Conservation (phyloP, 1,140 invertebrate genomes). For the Sarcophaga bullata region DNA sequence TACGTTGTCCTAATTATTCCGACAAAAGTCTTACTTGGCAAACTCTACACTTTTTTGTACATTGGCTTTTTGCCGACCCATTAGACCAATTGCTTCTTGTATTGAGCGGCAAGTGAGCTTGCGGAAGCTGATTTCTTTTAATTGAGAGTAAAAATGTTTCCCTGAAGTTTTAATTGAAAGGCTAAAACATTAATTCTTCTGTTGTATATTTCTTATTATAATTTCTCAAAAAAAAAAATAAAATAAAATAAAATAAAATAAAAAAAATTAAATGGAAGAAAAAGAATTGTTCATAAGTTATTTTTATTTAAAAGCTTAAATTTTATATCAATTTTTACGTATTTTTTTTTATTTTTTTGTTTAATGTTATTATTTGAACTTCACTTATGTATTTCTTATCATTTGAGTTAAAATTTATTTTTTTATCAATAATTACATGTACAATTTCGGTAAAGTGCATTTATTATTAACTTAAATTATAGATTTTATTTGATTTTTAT, state of each 20-base stretch:
- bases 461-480: background rate
- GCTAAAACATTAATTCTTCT: background rate
- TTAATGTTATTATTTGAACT: background rate
- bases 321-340: background rate
- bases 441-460: conserved; percentile 14
- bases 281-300: background rate
- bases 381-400: background rate
- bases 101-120: too few relatives aligned
- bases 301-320: conserved; percentile 7
- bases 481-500: background rate
- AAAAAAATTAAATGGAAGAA: background rate
- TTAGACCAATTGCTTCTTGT: too few relatives aligned
- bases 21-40: too few relatives aligned
- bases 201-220: background rate
- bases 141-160: too few relatives aligned
- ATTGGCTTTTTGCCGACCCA: too few relatives aligned
- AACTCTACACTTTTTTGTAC: too few relatives aligned
- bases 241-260: too few relatives aligned
- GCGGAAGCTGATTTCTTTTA: too few relatives aligned
- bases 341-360: background rate
- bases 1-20: too few relatives aligned
- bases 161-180: too few relatives aligned
- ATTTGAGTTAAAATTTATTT: conserved; percentile 12
- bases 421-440: conserved; percentile 3
- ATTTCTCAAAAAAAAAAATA: conserved; percentile 1